Percentiles rank a stretch among this genome's conserved stretches.
These are phyloP conservation scores for Dromius quadrimaculatus DNA, from an alignment of 2,888 invertebrate species.

Conservation along the genomic window DNA sequence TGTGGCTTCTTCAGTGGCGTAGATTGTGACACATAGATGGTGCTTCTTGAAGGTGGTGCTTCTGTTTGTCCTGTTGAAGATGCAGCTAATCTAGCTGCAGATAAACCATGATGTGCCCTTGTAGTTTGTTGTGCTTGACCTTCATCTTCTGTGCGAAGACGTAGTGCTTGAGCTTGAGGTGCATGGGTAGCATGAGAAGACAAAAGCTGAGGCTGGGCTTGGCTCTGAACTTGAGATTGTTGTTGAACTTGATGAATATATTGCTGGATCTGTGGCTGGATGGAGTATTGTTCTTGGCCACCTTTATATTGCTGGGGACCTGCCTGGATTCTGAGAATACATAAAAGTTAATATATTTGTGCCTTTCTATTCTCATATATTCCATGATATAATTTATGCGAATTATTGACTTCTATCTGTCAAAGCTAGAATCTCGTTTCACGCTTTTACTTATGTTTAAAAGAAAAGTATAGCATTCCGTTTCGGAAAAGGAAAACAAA, in stretches of 20 bases:
- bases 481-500: slow-evolving; percentile 13
- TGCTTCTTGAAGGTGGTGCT: slow-evolving; percentile 10
- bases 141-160: slow-evolving; percentile 22
- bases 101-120: not conserved
- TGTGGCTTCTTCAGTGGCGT: slow-evolving; percentile 37
- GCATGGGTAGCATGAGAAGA: not conserved
- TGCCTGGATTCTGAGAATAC: slow-evolving; percentile 36
- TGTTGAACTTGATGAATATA: slow-evolving; percentile 16
- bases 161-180: slow-evolving; percentile 1
- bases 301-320: slow-evolving; percentile 21
- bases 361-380: not conserved
- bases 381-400: not conserved
- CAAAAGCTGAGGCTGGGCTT: slow-evolving; percentile 8
- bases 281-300: slow-evolving; percentile 26
- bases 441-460: slow-evolving; percentile 27
- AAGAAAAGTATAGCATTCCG: slow-evolving; percentile 25
- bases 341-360: not conserved
- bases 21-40: slow-evolving; percentile 42
- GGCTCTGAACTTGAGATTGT: slow-evolving; percentile 25
- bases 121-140: no score
- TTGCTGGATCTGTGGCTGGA: slow-evolving; percentile 44
- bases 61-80: slow-evolving; percentile 10
- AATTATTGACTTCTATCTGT: not conserved
- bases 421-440: not conserved
- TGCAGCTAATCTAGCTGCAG: not conserved